phyloP scores from a whole-genome alignment of 2,888 invertebrate genomes.

The Synergus itoensis region DNA sequence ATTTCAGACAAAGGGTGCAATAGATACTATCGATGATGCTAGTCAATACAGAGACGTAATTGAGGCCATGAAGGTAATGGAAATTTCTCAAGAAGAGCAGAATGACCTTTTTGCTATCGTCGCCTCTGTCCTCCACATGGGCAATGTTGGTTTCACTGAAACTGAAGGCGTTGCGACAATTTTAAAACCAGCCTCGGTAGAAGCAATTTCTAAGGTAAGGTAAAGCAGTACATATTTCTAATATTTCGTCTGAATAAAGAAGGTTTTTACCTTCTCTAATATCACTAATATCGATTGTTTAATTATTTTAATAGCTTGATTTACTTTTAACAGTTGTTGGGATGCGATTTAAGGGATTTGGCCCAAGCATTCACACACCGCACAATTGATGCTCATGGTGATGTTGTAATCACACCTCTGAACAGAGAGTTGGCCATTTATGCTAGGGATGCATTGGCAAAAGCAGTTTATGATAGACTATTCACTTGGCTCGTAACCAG shows the following conservation, averaged over 20 bases:
- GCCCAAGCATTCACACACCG: slow-evolving; percentile 88
- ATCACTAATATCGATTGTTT: neutral
- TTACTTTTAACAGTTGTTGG: slow-evolving; percentile 82
- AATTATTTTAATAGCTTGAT: slow-evolving; percentile 4
- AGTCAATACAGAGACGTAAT: slow-evolving; percentile 85
- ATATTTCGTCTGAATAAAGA: neutral
- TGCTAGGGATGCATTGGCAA: slow-evolving; percentile 93
- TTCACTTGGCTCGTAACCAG: slow-evolving; percentile 94
- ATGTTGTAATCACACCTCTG: slow-evolving; percentile 90
- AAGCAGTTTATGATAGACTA: slow-evolving; percentile 93
- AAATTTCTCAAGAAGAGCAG: slow-evolving; percentile 86
- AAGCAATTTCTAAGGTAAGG: slow-evolving; percentile 84
- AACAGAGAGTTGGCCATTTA: slow-evolving; percentile 90
- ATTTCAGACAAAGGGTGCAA: slow-evolving; percentile 77
- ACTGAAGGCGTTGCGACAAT: slow-evolving; percentile 86
- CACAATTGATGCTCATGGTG: slow-evolving; percentile 92
- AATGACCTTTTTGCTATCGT: slow-evolving; percentile 88
- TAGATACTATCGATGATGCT: slow-evolving; percentile 81
- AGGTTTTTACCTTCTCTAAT: too few relatives aligned
- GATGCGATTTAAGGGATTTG: slow-evolving; percentile 84
- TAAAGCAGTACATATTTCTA: slow-evolving; percentile 14
- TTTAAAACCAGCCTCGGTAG: slow-evolving; percentile 82
- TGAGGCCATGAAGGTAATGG: slow-evolving; percentile 88
- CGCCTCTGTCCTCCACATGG: slow-evolving; percentile 91
- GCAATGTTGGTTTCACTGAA: slow-evolving; percentile 90